These are phyloP conservation scores for Stegostoma tigrinum DNA, from an alignment of 2,113 vertebrate species.

Conservation along the genomic window DNA sequence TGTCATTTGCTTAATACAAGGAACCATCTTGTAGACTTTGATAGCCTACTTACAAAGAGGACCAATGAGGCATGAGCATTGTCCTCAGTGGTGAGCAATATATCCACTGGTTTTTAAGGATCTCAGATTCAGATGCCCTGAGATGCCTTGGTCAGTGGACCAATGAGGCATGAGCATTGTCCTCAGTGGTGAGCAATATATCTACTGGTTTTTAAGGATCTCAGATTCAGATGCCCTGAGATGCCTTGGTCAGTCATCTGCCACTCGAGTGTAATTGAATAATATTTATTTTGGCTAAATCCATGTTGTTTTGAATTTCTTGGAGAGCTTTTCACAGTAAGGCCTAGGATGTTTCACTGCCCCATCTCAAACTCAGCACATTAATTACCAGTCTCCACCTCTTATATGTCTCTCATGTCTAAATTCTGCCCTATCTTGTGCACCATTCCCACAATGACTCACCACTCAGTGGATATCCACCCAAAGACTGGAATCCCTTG, in stretches of 20 bases:
- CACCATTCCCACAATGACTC: too few species aligned
- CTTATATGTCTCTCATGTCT: too few species aligned
- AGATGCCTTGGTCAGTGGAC: too few species aligned
- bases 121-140: not conserved
- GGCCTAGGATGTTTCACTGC: too few species aligned
- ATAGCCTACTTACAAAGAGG: not conserved
- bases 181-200: not conserved
- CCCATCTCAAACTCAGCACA: too few species aligned
- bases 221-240: not conserved
- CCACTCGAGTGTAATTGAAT: not conserved
- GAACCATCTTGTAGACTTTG: not conserved
- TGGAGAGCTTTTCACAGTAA: too few species aligned
- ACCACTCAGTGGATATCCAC: too few species aligned
- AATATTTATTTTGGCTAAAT: too few species aligned
- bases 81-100: not conserved
- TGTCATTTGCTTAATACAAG: not conserved
- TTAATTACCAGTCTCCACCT: too few species aligned
- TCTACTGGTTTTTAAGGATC: not conserved
- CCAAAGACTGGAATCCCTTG: too few species aligned
- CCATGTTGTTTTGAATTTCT: too few species aligned
- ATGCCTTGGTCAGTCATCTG: not conserved
- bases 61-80: not conserved
- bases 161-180: not conserved
- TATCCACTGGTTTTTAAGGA: not conserved
- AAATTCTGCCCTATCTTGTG: too few species aligned